Percentiles rank a stretch among this genome's conserved stretches.
These are phyloP conservation scores for Rhinophrynus dorsalis DNA, from an alignment of 2,797 vertebrate genomes.

Conservation along the genomic window DNA sequence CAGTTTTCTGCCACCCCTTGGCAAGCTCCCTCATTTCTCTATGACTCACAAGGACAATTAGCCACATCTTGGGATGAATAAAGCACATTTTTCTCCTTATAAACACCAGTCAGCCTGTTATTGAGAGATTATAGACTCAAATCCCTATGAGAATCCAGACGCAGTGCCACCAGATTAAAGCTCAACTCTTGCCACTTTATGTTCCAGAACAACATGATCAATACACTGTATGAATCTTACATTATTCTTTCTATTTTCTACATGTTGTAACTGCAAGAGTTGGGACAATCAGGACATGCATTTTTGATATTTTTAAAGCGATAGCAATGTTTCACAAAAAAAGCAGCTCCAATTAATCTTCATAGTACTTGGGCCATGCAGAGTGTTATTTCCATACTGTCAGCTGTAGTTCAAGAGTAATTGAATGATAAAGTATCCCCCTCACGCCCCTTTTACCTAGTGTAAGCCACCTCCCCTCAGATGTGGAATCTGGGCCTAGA, in stretches of 20 bases:
- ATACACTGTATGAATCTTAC: neutral
- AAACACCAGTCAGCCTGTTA: neutral
- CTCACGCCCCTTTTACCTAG: no score
- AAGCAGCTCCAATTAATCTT: no score
- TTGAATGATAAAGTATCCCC: no score
- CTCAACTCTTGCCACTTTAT: neutral
- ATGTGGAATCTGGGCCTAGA: no score
- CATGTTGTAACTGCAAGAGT: neutral
- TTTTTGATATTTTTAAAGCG: no score
- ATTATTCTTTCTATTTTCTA: neutral
- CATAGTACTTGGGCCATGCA: no score
- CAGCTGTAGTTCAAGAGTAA: no score
- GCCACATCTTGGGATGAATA: conserved; percentile 12
- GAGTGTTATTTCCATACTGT: no score
- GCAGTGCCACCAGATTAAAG: neutral
- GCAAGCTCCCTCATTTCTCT: neutral
- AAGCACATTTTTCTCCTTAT: conserved; percentile 3
- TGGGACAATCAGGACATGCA: neutral
- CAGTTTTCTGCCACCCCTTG: neutral
- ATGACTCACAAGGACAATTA: conserved; percentile 13
- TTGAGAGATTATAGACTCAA: conserved; percentile 4
- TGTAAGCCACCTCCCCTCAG: no score
- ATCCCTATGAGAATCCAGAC: neutral
- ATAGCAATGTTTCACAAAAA: no score
- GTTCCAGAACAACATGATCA: neutral